These are phyloP conservation scores for Ictalurus punctatus DNA, from an alignment of 2,113 vertebrate genomes.

Conservation along the genomic window DNA sequence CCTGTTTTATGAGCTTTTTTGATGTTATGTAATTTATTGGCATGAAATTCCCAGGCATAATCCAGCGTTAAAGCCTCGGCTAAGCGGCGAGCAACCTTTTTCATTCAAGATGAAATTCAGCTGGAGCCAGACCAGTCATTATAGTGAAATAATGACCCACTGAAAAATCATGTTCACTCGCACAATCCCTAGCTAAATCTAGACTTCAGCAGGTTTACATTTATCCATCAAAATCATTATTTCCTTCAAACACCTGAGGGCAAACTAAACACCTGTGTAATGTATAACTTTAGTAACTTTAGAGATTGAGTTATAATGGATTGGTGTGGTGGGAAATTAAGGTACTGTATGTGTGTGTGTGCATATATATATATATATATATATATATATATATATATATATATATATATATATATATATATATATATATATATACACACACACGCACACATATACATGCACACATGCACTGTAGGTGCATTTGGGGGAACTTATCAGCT, in stretches of 20 bases:
- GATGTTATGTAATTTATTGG: conserved; percentile 73
- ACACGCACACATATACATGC: too few relatives aligned
- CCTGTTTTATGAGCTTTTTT: conserved; percentile 68
- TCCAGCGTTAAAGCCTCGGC: conserved; percentile 55
- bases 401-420: not conserved
- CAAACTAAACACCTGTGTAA: conserved; percentile 57
- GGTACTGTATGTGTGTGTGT: conserved; percentile 24
- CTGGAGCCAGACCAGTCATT: conserved; percentile 66
- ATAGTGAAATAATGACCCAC: conserved; percentile 68
- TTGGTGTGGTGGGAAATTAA: conserved; percentile 37
- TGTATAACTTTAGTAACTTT: conserved; percentile 28
- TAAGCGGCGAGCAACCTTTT: conserved; percentile 62
- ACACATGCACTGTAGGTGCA: not conserved
- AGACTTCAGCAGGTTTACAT: conserved; percentile 47
- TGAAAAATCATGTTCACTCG: conserved; percentile 56
- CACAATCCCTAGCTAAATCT: conserved; percentile 50
- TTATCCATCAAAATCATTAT: conserved; percentile 58
- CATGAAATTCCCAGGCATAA: conserved; percentile 47
- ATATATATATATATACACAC: not conserved
- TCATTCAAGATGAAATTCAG: conserved; percentile 70
- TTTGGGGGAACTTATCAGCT: conserved; percentile 58
- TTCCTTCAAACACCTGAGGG: conserved; percentile 47
- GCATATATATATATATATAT: not conserved
- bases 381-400: not conserved
- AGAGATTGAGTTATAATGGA: conserved; percentile 20